Conservation (phyloP, 2,113 vertebrate species). For the Ailurus styani region DNA sequence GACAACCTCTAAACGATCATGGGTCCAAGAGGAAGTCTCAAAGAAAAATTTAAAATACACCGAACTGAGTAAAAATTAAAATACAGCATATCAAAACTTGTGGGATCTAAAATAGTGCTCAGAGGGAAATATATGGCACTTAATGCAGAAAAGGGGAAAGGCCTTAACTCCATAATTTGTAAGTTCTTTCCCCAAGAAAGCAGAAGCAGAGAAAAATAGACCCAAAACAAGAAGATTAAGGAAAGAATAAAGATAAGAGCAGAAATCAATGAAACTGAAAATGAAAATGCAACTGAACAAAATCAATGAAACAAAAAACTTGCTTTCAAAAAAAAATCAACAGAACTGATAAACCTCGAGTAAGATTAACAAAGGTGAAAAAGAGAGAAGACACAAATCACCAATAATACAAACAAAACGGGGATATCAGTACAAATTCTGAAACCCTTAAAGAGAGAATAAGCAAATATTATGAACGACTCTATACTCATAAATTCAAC, state of each 20-base stretch:
- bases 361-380: background rate
- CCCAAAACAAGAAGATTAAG: background rate
- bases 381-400: background rate
- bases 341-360: background rate
- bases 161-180: background rate
- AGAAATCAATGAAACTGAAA: slow-evolving; percentile 25
- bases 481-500: background rate
- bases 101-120: background rate
- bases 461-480: background rate
- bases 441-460: background rate
- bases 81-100: background rate
- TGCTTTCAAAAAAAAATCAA: background rate
- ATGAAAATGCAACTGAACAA: background rate
- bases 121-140: background rate
- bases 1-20: background rate
- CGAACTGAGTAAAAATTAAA: background rate
- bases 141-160: background rate
- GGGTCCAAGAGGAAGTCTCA: background rate
- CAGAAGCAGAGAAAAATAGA: background rate
- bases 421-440: background rate
- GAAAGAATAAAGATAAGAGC: background rate
- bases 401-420: background rate
- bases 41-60: background rate
- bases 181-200: background rate
- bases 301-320: background rate